These are phyloP conservation scores for Scarus forsteni DNA, from an alignment of 2,797 vertebrate genomes.

Conservation along the genomic window DNA sequence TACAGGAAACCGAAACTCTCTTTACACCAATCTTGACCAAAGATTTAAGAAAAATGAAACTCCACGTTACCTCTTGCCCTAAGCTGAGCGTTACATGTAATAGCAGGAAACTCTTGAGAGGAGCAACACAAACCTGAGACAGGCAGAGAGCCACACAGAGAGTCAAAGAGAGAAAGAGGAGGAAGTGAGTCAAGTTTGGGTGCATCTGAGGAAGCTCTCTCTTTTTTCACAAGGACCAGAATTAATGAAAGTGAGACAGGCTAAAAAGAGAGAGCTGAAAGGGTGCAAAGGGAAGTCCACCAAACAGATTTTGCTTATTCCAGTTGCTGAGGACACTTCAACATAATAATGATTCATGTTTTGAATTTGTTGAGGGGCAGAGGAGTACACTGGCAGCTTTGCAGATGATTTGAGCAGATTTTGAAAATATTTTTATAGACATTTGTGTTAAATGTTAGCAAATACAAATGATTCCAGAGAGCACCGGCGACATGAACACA, in stretches of 20 bases:
- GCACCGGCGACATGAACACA: not conserved
- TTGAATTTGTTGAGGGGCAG: not conserved
- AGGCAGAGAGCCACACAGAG: conserved; percentile 37
- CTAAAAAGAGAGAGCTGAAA: not conserved
- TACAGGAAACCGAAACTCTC: not conserved
- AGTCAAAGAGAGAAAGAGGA: conserved; percentile 50
- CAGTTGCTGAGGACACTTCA: conserved; percentile 11
- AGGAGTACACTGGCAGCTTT: not conserved
- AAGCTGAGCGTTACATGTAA: conserved; percentile 82
- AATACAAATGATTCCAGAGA: not conserved
- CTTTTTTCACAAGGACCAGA: conserved; percentile 52
- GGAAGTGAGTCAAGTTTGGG: conserved; percentile 70
- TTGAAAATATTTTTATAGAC: conserved; percentile 10
- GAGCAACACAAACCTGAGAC: conserved; percentile 73
- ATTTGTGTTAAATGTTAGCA: conserved; percentile 2
- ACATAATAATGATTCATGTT: conserved; percentile 1
- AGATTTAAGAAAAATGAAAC: conserved; percentile 8
- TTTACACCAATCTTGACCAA: not conserved
- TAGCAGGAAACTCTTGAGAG: conserved; percentile 80
- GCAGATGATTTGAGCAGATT: not conserved
- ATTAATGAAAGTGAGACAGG: conserved; percentile 45
- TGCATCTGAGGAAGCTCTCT: conserved; percentile 64
- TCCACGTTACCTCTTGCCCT: conserved; percentile 78
- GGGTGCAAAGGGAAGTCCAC: conserved; percentile 57
- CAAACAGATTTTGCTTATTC: conserved; percentile 55